Evolutionary conservation across 2,888 invertebrate genomes (phyloP), one percentile per base, ranked within the genome.

Genomic region (Patella depressa): DNA sequence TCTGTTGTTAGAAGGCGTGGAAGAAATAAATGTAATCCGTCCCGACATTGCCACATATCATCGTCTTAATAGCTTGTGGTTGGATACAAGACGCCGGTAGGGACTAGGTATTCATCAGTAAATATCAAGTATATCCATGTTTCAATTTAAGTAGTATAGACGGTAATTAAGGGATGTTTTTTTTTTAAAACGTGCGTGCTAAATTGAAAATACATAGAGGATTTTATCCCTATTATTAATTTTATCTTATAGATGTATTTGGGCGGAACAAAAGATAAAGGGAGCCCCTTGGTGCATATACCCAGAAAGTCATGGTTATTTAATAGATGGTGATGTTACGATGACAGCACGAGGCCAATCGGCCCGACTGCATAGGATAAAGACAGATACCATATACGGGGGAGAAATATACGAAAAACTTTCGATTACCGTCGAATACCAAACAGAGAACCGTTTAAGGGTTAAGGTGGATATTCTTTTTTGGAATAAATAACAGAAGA

Each of bases 341-440:
- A 53, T 17, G 65, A 80, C 80, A 3, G 59, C 74, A 3, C 70
- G 53, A n/a, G 83, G 84, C 12, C 53, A 75, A 53, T 54, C 73
- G 59, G 75, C 78, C 53, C 59, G 24, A 19, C 77, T 84, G 54
- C 54, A 53, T 14, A 53, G 81, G 53, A 71, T 75, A n/a, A 76
- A 76, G 15, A 72, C 76, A 14, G 74, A 72, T 0, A 74, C 78
- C 12, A 34, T 78, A 79, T 83, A 74, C 59, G 82, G 82, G 12
- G 76, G 71, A 19, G 79, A 74, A 12, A 69, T 79, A 1, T 29
- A 74, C 17, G 34, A 71, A 7, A 70, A 74, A 5, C 54, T 83
- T 12, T 55, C 57, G 15, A n/a, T 85, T 12, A 78, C 74, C n/a
- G 80, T 83, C 69, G 85, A 85, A 53, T 84, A 78, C 74, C 84